These are phyloP conservation scores for Loris lydekkerianus DNA, from an alignment of 2,797 vertebrate genomes.

Conservation along the genomic window DNA sequence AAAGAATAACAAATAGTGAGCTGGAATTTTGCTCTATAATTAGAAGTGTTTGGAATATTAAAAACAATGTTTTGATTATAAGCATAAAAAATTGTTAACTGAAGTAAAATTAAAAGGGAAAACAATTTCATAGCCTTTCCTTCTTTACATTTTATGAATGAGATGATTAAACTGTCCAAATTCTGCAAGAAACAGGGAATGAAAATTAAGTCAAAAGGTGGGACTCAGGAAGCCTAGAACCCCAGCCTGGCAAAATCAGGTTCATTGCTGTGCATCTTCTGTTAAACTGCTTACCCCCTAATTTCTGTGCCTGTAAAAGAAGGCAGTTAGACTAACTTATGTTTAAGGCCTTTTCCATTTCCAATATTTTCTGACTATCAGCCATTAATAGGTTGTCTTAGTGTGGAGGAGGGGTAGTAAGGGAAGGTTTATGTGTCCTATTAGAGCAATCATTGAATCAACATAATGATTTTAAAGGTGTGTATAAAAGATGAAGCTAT, in stretches of 20 bases:
- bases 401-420: neutral
- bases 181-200: neutral
- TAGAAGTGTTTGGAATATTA: conserved; percentile 15
- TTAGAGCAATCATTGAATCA: neutral
- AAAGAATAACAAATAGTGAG: neutral
- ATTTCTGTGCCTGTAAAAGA: neutral
- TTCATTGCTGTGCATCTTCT: neutral
- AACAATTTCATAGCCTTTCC: neutral
- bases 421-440: neutral
- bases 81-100: conserved; percentile 8
- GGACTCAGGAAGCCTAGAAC: neutral
- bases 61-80: neutral
- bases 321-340: neutral
- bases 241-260: neutral
- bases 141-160: neutral
- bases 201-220: neutral
- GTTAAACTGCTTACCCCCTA: neutral
- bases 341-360: conserved; percentile 4
- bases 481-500: conserved; percentile 28
- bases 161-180: neutral
- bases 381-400: neutral
- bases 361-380: neutral
- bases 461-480: neutral
- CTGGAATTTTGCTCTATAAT: neutral
- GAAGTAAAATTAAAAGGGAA: conserved; percentile 45